A percentile compares a stretch with the other conserved stretches of the same genome.
Conservation (phyloP, 1,140 invertebrate genomes). For the Heliconius hermathena region DNA sequence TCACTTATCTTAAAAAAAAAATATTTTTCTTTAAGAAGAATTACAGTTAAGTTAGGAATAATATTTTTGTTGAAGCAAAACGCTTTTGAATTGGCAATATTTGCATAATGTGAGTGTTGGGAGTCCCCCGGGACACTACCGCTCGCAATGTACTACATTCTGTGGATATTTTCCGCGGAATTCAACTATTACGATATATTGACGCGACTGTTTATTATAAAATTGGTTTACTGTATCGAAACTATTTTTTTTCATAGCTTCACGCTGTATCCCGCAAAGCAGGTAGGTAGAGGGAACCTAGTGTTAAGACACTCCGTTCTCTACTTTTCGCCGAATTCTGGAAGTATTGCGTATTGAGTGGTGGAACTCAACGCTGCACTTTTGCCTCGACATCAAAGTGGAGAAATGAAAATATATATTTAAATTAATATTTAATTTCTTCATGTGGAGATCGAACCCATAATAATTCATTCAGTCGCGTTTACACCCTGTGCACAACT, state of each 20-base stretch:
- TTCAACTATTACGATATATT: not conserved
- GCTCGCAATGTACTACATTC: not conserved
- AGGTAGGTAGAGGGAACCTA: no score
- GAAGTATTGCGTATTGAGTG: no score
- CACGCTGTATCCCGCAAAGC: no score
- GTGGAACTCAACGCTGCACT: no score
- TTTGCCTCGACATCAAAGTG: no score
- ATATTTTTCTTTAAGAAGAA: not conserved
- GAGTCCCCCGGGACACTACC: not conserved
- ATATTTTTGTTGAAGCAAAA: conserved; percentile 14
- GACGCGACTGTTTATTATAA: not conserved
- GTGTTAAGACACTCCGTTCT: no score
- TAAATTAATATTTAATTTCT: no score
- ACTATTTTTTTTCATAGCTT: not conserved
- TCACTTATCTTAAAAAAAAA: not conserved
- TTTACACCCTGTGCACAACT: no score
- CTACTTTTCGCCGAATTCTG: no score
- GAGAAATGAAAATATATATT: no score
- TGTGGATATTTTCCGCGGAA: conserved; percentile 1
- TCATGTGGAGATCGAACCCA: no score
- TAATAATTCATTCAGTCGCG: no score
- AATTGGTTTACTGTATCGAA: not conserved
- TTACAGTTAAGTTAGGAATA: conserved; percentile 4
- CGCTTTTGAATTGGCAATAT: conserved; percentile 10
- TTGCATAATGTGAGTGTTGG: conserved; percentile 15